phyloP scores from a whole-genome alignment of 2,888 invertebrate genomes.

The Tubiluchus corallicola region DNA sequence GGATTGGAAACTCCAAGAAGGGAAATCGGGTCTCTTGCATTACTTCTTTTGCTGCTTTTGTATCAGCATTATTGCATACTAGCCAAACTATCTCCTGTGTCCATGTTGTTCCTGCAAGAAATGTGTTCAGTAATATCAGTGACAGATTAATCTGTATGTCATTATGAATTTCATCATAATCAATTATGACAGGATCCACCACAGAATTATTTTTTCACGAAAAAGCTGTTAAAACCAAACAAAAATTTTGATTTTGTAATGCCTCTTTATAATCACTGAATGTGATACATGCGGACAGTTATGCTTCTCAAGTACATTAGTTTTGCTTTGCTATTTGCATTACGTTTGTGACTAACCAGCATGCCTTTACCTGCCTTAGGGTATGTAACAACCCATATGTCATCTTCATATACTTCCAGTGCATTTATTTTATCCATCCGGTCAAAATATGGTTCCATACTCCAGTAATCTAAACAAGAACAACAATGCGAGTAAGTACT shows the following conservation, averaged over 20 bases:
- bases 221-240: too few relatives aligned
- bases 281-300: too few relatives aligned
- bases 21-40: conserved; percentile 21
- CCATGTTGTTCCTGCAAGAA: conserved; percentile 30
- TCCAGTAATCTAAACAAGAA: too few relatives aligned
- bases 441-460: background rate
- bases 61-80: conserved; percentile 26
- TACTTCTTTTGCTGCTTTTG: conserved; percentile 21
- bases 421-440: background rate
- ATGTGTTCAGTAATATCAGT: too few relatives aligned
- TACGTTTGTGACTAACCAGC: background rate
- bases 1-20: conserved; percentile 15
- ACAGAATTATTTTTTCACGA: background rate
- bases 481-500: too few relatives aligned
- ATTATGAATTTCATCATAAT: too few relatives aligned
- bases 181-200: too few relatives aligned
- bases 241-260: too few relatives aligned
- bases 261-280: too few relatives aligned
- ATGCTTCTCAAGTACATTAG: background rate
- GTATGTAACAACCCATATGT: conserved; percentile 1
- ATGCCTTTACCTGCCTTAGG: background rate
- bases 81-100: conserved; percentile 30
- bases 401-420: background rate
- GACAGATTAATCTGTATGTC: too few relatives aligned
- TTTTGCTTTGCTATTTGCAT: background rate